These are phyloP conservation scores for Ophion obscuratus DNA, from an alignment of 2,888 invertebrate genomes.

Conservation along the genomic window DNA sequence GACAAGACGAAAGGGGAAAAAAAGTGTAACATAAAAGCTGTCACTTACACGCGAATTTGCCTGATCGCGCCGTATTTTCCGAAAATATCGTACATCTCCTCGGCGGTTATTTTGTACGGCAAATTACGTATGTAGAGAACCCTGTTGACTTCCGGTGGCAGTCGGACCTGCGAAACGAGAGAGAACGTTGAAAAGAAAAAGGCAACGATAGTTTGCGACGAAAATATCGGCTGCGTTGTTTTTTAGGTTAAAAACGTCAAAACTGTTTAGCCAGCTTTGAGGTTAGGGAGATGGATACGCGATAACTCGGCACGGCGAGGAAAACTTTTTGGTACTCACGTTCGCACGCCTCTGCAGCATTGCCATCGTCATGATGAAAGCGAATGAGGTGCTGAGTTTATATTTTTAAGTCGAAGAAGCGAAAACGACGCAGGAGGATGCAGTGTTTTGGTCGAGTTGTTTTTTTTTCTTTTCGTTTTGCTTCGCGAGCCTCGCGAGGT, in stretches of 20 bases:
- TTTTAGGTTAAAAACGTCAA: conserved; percentile 51
- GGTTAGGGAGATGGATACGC: neutral
- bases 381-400: neutral
- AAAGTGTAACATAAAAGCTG: conserved; percentile 14
- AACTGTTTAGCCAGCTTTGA: neutral
- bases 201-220: neutral
- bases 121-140: conserved; percentile 98
- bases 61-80: conserved; percentile 99
- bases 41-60: conserved; percentile 97
- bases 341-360: conserved; percentile 90
- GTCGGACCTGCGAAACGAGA: conserved; percentile 90
- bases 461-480: neutral
- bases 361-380: conserved; percentile 87
- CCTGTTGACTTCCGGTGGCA: conserved; percentile 99
- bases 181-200: neutral
- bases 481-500: neutral
- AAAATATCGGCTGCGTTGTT: neutral
- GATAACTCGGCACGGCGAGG: neutral
- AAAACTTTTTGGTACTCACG: conserved; percentile 85
- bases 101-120: conserved; percentile 99
- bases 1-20: neutral
- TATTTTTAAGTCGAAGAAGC: conserved; percentile 13
- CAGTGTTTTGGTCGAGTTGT: neutral
- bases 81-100: conserved; percentile 99
- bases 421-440: neutral